Base-by-base conservation (phyloP, 2,888 invertebrate genomes). In the Geotrupes spiniger region DNA sequence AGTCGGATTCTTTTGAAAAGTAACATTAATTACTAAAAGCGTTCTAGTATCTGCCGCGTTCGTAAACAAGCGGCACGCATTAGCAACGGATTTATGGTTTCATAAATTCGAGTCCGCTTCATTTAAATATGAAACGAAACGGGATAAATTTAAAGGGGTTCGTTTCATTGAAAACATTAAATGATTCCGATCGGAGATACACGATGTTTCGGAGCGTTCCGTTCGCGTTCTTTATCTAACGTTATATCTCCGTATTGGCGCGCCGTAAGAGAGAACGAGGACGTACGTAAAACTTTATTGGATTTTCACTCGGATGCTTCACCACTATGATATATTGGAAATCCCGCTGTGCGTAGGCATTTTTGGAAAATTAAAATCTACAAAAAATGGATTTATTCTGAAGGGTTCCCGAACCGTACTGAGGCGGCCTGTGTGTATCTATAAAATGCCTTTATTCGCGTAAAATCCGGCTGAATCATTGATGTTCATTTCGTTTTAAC, bases 161-260 rank as follows among this genome's bases (percentile, higher is more conserved):
- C 38, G 45, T 55, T 50, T 54, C 52, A 52, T 44, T 54, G 54
- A 52, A 54, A 49, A 54, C 47, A 43, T 42, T 51, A 45, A 38
- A 40, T 37, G 48, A 46, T 48, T 47, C 48, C 47, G 51, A 48
- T 48, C 43, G 51, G 43, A 48, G 48, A 45, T 44, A 45, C 42
- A 46, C 46, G 33, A 46, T 37, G 46, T 36, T 17, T 36, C 33
- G 33, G 6, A 1, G 1, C 5, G 33, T 6, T 12, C 9, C 12
- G 6, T 11, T 12, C 8, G n/a, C n/a, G n/a, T n/a, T 33, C 33
- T n/a, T 33, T 33, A 4, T 33, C 14, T 33, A 33, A 11, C 5
- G n/a, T 33, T 14, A 33, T 14, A 8, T 14, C 1, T 12, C 4
- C 6, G 21, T 21, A 21, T 21, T 21, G 21, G 6, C 28, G 9